phyloP scores from a whole-genome alignment of 2,113 vertebrate species.

The Columbina picui region DNA sequence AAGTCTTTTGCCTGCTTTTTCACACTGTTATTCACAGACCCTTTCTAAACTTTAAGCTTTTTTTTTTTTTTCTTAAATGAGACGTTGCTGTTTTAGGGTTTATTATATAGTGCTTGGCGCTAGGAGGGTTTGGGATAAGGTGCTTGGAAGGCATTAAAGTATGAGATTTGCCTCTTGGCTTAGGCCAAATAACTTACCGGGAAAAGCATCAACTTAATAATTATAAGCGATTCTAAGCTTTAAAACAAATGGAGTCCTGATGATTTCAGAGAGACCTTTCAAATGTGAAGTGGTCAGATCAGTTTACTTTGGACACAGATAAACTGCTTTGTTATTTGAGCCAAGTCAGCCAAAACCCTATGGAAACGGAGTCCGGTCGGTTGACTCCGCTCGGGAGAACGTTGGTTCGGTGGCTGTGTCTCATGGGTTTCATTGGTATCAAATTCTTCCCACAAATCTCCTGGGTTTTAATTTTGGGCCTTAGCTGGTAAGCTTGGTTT shows the following conservation, averaged over 20 bases:
- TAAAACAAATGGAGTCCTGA: background rate
- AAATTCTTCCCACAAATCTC: background rate
- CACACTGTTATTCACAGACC: background rate
- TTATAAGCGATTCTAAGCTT: background rate
- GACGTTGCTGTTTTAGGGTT: background rate
- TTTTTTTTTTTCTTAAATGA: background rate
- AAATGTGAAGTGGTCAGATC: background rate
- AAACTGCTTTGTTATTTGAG: background rate
- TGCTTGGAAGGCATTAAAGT: background rate
- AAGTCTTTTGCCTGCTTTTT: background rate
- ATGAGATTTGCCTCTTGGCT: background rate
- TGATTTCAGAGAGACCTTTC: background rate
- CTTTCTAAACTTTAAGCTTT: background rate
- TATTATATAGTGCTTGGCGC: background rate
- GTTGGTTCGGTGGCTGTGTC: background rate
- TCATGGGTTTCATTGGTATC: background rate
- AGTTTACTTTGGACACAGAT: background rate
- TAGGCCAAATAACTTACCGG: background rate
- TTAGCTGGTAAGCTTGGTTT: background rate
- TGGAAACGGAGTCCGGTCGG: background rate
- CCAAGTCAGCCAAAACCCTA: background rate
- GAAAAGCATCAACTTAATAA: background rate
- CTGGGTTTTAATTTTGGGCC: background rate
- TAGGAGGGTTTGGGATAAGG: background rate
- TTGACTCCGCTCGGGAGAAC: background rate